Evolutionary conservation across 2,888 invertebrate species (phyloP).

Genomic region (Sepiola atlantica): DNA sequence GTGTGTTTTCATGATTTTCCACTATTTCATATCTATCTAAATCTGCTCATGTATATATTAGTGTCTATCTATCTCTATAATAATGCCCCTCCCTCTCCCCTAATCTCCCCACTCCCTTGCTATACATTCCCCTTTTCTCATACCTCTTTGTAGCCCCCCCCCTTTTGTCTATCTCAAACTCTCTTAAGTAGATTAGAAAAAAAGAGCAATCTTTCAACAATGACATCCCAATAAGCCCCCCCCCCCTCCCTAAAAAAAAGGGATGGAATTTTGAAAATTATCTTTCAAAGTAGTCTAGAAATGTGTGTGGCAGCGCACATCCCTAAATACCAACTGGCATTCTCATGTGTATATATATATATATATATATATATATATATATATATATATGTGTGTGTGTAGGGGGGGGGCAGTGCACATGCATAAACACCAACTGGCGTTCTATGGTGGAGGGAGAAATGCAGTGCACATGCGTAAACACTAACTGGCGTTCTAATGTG

Average conservation of each 20-base stretch:
- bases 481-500: background rate
- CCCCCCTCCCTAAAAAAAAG: background rate
- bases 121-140: background rate
- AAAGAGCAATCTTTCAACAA: background rate
- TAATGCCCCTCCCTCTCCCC: background rate
- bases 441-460: background rate
- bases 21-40: background rate
- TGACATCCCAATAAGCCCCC: background rate
- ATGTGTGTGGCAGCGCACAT: background rate
- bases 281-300: background rate
- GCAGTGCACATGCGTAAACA: background rate
- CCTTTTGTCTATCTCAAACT: background rate
- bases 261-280: background rate
- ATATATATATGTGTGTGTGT: background rate
- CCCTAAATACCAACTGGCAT: background rate
- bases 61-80: background rate
- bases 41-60: background rate
- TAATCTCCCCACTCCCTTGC: background rate
- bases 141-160: background rate
- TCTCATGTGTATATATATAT: background rate
- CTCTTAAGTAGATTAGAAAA: background rate
- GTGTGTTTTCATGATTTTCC: background rate
- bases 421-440: background rate
- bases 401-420: background rate
- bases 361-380: background rate